These are phyloP conservation scores for Drosophila testacea DNA, from an alignment of 2,888 invertebrate species.

Conservation along the genomic window DNA sequence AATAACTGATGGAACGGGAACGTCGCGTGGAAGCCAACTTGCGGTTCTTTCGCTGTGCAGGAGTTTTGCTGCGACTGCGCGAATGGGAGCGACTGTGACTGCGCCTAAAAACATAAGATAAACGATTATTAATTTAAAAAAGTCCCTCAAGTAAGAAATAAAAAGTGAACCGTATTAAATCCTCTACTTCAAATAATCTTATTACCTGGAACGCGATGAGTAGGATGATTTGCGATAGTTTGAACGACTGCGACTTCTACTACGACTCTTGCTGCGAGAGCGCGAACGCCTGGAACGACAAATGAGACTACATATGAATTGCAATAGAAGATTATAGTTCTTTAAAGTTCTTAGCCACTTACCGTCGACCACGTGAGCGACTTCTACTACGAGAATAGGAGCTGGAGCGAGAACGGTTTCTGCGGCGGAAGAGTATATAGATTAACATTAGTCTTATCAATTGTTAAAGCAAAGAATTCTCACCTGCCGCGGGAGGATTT, in stretches of 20 bases:
- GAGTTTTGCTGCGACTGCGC: slow-evolving; percentile 75
- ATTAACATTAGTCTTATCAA: background rate
- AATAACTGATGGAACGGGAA: slow-evolving; percentile 81
- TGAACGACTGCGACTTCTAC: slow-evolving; percentile 69
- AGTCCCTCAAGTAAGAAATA: no score
- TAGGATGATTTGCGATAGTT: slow-evolving; percentile 78
- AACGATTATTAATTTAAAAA: slow-evolving; percentile 1
- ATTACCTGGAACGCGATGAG: slow-evolving; percentile 76
- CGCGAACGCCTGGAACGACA: slow-evolving; percentile 72
- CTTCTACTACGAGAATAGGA: slow-evolving; percentile 71
- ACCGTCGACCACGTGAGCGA: slow-evolving; percentile 78
- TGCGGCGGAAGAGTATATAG: slow-evolving; percentile 5
- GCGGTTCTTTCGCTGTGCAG: slow-evolving; percentile 71
- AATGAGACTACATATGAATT: slow-evolving; percentile 47
- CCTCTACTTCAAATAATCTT: background rate
- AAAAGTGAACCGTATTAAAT: no score
- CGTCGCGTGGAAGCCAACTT: slow-evolving; percentile 83
- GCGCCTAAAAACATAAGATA: slow-evolving; percentile 46
- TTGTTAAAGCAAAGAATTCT: background rate
- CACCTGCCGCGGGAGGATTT: slow-evolving; percentile 68
- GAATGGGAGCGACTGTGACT: slow-evolving; percentile 82
- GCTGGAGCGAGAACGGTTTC: slow-evolving; percentile 73
- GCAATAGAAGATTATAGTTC: background rate
- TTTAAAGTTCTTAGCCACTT: slow-evolving; percentile 25
- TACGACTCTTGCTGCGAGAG: slow-evolving; percentile 58